A percentile compares a stretch with the other conserved stretches of the same genome.
phyloP scores from a whole-genome alignment of 1,140 invertebrate genomes.

The Marisa cornuarietis region DNA sequence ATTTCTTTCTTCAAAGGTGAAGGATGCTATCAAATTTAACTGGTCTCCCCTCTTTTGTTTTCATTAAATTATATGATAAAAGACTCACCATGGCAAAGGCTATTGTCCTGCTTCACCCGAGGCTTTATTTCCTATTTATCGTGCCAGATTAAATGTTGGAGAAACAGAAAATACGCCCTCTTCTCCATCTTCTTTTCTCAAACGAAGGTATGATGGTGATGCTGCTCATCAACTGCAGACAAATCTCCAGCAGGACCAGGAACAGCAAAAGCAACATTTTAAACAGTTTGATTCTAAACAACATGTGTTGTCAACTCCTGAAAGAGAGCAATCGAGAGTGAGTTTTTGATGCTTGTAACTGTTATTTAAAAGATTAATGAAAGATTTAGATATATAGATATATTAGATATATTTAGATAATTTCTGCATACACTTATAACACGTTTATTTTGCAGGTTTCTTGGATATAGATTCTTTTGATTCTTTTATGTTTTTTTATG shows the following conservation, averaged over 20 bases:
- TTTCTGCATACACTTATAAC: neutral
- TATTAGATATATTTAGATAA: no score
- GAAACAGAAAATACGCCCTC: neutral
- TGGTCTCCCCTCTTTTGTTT: no score
- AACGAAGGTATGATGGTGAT: slow-evolving; percentile 16
- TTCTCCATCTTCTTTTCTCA: neutral
- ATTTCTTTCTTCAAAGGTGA: no score
- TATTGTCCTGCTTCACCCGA: no score
- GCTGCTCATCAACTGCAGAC: neutral
- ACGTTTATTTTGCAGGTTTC: neutral
- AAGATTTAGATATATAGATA: no score
- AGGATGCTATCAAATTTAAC: no score
- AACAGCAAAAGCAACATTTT: neutral
- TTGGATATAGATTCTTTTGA: neutral
- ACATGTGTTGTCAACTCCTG: slow-evolving; percentile 8
- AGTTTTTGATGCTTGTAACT: no score
- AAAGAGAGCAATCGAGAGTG: neutral
- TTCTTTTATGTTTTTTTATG: neutral
- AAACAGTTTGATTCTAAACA: slow-evolving; percentile 9
- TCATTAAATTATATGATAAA: no score
- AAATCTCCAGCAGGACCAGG: slow-evolving; percentile 34
- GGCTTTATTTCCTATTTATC: no score
- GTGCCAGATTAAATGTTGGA: neutral
- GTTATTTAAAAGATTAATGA: no score
- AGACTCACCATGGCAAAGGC: no score